Evolutionary conservation across 2,888 invertebrate genomes (phyloP).

Genomic region (Volucella inanis): DNA sequence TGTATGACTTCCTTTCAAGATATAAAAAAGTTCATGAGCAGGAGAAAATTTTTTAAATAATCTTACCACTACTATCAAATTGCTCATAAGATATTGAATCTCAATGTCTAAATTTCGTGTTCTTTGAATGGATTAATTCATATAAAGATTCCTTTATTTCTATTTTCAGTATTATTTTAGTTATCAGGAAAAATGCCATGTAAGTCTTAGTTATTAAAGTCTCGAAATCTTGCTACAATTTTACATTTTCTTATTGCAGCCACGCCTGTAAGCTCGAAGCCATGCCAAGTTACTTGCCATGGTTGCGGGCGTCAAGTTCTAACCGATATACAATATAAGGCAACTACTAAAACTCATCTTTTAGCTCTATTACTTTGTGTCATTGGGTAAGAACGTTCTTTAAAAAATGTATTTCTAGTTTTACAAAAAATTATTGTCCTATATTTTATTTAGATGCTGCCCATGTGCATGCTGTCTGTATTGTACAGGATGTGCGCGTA

Average conservation of each 20-base stretch:
- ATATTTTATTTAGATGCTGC: conserved; percentile 75
- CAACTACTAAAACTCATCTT: conserved; percentile 84
- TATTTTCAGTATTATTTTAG: conserved; percentile 3
- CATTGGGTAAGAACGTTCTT: conserved; percentile 36
- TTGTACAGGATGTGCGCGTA: conserved; percentile 83
- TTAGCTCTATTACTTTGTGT: conserved; percentile 84
- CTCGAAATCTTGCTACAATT: neutral
- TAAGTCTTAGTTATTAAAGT: neutral
- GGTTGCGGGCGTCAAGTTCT: conserved; percentile 83
- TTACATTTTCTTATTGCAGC: conserved; percentile 32
- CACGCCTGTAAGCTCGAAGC: conserved; percentile 82
- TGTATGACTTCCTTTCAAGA: too few relatives aligned
- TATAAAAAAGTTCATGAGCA: too few relatives aligned
- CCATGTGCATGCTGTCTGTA: conserved; percentile 84
- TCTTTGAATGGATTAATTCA: too few relatives aligned
- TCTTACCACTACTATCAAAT: too few relatives aligned
- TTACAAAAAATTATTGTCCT: neutral
- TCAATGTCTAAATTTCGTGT: too few relatives aligned
- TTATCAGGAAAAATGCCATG: conserved; percentile 29
- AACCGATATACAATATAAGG: conserved; percentile 82
- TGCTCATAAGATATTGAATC: too few relatives aligned
- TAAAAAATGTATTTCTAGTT: neutral
- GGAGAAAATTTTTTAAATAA: too few relatives aligned
- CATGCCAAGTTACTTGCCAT: conserved; percentile 83
- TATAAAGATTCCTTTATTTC: neutral